Conservation (phyloP, 2,797 vertebrate genomes). For the Amniataba percoides region DNA sequence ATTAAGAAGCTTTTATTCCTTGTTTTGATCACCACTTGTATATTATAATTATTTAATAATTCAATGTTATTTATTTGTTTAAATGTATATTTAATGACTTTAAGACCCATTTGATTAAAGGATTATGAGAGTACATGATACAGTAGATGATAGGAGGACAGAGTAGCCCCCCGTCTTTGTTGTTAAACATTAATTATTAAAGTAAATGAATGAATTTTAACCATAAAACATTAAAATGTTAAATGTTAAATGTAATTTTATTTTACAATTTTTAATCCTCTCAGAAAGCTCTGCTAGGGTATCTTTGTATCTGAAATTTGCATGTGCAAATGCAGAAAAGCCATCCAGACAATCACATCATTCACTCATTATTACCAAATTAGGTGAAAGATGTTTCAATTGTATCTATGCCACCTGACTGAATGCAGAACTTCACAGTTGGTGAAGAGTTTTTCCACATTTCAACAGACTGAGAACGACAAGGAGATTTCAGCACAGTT, state of each 20-base stretch:
- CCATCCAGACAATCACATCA: neutral
- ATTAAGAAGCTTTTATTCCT: neutral
- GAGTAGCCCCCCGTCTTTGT: neutral
- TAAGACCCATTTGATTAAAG: neutral
- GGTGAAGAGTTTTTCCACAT: neutral
- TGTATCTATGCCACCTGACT: neutral
- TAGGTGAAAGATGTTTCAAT: neutral
- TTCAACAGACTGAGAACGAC: neutral
- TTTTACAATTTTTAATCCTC: neutral
- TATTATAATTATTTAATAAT: neutral
- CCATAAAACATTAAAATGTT: neutral
- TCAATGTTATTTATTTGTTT: neutral
- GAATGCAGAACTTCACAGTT: neutral
- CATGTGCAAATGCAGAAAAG: neutral
- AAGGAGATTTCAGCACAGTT: conserved; percentile 11
- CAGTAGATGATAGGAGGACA: neutral
- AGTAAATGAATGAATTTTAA: neutral
- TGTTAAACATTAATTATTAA: neutral
- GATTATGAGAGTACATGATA: neutral
- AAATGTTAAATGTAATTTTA: too few species aligned
- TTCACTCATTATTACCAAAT: neutral
- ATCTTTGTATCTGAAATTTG: neutral
- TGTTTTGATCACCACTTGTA: neutral
- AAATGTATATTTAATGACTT: neutral
- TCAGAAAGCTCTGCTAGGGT: neutral